These are phyloP conservation scores for Leptinotarsa tumamoca DNA, from an alignment of 2,888 invertebrate species.

Conservation along the genomic window DNA sequence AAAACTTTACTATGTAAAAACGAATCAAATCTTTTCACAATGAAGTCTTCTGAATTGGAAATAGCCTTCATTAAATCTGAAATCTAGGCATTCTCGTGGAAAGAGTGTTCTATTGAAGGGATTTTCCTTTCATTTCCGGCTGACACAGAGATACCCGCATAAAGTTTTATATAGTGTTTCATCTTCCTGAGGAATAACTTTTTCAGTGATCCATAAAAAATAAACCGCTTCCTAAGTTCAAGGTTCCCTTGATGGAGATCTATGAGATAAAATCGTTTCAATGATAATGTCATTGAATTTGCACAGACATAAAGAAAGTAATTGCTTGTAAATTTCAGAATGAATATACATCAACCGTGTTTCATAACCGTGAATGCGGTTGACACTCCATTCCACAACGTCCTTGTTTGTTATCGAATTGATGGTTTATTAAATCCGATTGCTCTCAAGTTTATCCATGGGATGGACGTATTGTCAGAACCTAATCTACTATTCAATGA, in stretches of 20 bases:
- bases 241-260: not conserved
- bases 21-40: no score
- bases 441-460: not conserved
- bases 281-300: not conserved
- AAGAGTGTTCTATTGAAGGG: not conserved
- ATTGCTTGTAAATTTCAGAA: not conserved
- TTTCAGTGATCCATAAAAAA: not conserved
- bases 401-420: conserved; percentile 1
- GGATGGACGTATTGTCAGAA: not conserved
- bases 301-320: not conserved
- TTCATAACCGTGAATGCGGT: conserved; percentile 16
- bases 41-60: no score
- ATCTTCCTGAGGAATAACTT: not conserved
- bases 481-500: not conserved
- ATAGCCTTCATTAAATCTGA: no score
- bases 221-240: not conserved
- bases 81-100: no score
- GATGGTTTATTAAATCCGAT: conserved; percentile 2
- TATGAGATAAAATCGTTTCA: not conserved
- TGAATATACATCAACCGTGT: not conserved
- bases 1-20: no score
- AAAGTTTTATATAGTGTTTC: not conserved
- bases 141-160: not conserved
- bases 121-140: not conserved
- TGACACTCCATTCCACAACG: conserved; percentile 7